Evolutionary conservation across 1,140 invertebrate genomes (phyloP), one percentile per base, ranked within the genome.

Genomic region (Leptonema lineaticorne): DNA sequence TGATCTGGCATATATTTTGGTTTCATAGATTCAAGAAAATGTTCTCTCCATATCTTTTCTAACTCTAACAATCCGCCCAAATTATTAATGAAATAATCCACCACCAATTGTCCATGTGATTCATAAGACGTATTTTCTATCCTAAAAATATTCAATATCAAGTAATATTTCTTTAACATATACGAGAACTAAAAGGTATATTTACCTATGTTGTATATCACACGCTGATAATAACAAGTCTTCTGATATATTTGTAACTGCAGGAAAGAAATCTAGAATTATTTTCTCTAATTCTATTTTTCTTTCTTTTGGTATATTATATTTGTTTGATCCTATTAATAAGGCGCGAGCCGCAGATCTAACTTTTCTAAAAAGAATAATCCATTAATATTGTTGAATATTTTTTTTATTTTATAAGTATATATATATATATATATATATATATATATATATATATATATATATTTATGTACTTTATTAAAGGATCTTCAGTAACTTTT

Each of bases 11-110:
- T 81, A 78, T 82, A 86, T 37, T 84, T 76, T 0, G 92, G 92
- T 28, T 88, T 77, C 92, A 94, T 93, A 1, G 82, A 85, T 0
- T 80, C 74, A 6, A 94, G 72, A 76, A 94, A 94, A 77, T 93
- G 89, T 75, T 92, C 81, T 8, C 92, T 79, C 92, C 92, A 94
- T 60, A 87, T 73, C 68, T 84, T 84, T 75, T 94, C 91, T 45
- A 94, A 81, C 48, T 83, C 79, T 0, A 90, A 77, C 1, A 94
- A 78, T n/a, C 90, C 87, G 2, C 82, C 84, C 16, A 83, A 81
- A 11, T 78, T 75, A 8, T 75, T 75, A 69, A 81, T 74, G 76
- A 86, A 90, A 67, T 87, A 80, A 46, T 87, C 77, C 0, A 92
- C 89, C 0, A 94, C 91, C 74, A 87, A 83, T 30, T 81, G 74